Conservation (phyloP, 2,113 vertebrate species). For the Ctenodactylus gundi region DNA sequence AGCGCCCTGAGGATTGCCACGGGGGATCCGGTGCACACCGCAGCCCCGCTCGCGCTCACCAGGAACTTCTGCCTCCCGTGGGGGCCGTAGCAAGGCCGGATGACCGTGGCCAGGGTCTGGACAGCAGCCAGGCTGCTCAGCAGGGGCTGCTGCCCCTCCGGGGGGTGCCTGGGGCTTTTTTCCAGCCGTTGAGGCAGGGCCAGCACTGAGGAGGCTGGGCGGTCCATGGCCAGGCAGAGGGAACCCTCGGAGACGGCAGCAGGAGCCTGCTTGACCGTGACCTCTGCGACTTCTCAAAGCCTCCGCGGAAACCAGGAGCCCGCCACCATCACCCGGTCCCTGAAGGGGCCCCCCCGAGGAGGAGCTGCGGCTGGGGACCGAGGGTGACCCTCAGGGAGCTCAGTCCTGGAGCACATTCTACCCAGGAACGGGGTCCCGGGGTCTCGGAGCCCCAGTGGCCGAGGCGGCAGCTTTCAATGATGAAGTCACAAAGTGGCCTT, state of each 20-base stretch:
- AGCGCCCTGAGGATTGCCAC: slow-evolving; percentile 61
- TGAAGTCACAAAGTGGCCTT: slow-evolving; percentile 58
- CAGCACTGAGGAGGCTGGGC: background rate
- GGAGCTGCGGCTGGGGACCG: fast-evolving
- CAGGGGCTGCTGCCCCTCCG: background rate
- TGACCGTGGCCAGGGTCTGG: slow-evolving; percentile 50
- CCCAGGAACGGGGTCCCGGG: background rate
- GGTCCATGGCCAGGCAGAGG: background rate
- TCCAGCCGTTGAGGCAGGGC: slow-evolving; percentile 26
- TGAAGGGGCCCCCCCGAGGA: background rate
- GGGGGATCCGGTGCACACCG: background rate
- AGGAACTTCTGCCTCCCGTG: slow-evolving; percentile 71
- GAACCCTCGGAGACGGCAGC: background rate
- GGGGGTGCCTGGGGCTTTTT: fast-evolving
- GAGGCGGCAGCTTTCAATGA: background rate
- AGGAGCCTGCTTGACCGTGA: fast-evolving
- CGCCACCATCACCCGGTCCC: background rate
- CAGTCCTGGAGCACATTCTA: background rate
- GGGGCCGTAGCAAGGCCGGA: slow-evolving; percentile 70
- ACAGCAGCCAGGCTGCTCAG: slow-evolving; percentile 46
- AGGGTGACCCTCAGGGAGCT: no score
- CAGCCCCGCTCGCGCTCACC: slow-evolving; percentile 35
- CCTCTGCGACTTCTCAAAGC: background rate
- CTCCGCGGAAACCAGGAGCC: background rate
- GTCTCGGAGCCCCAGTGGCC: background rate